Percentiles rank a stretch among this genome's conserved stretches.
phyloP scores from a whole-genome alignment of 2,113 vertebrate genomes.

The Myocastor coypus region DNA sequence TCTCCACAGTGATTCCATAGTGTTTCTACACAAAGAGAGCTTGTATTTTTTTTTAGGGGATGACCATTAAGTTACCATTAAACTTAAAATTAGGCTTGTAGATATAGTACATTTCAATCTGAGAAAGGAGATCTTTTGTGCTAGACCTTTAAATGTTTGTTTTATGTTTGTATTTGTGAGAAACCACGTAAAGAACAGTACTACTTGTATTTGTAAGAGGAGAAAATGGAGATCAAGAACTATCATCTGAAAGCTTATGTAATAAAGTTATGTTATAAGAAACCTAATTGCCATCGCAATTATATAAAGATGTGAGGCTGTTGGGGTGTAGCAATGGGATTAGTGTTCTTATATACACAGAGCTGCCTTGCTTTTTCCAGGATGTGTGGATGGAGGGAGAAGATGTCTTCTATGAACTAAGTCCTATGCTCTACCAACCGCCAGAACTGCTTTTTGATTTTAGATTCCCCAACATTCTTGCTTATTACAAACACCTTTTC shows the following conservation, averaged over 20 bases:
- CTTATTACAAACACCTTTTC: neutral
- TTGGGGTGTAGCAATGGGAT: neutral
- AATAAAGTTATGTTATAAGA: neutral
- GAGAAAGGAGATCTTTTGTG: neutral
- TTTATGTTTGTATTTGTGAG: neutral
- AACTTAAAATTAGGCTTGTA: constrained; percentile 14
- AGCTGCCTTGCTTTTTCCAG: neutral
- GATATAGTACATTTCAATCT: neutral
- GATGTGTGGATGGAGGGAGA: neutral
- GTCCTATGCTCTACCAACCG: neutral
- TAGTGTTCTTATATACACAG: neutral
- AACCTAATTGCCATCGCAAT: neutral
- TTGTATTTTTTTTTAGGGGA: neutral
- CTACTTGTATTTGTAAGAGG: neutral
- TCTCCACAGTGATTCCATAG: too few relatives aligned
- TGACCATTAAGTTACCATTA: neutral
- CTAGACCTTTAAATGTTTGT: neutral
- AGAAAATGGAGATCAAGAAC: neutral
- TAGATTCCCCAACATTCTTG: neutral
- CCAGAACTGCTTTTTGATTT: neutral
- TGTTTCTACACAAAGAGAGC: neutral
- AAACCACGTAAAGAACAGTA: neutral
- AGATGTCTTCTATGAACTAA: neutral
- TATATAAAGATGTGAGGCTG: neutral
- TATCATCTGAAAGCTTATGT: neutral